Evolutionary conservation across 2,797 vertebrate genomes (phyloP).

Genomic region (Centropyge bicolor): DNA sequence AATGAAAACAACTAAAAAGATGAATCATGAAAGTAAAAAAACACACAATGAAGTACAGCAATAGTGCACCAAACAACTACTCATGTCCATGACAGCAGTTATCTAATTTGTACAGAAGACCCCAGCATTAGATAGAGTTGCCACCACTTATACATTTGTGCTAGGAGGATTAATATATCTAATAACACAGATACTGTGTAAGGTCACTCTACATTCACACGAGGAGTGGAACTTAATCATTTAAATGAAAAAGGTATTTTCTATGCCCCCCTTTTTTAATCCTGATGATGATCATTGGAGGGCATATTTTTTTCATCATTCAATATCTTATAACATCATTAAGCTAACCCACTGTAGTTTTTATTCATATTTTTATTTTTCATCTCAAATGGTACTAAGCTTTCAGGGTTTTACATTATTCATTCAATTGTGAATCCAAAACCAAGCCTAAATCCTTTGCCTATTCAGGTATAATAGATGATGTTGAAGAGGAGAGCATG

Average conservation of each 20-base stretch:
- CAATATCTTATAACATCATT: too few relatives aligned
- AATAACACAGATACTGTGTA: too few relatives aligned
- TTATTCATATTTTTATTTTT: neutral
- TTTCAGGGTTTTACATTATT: neutral
- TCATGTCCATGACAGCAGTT: neutral
- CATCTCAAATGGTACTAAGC: too few relatives aligned
- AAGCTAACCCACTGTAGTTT: too few relatives aligned
- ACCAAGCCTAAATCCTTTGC: neutral
- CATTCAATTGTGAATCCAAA: neutral
- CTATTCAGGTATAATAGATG: neutral
- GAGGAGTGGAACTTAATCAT: too few relatives aligned
- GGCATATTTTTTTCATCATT: too few relatives aligned
- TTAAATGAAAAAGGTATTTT: too few relatives aligned
- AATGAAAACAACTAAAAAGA: neutral
- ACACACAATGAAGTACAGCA: neutral
- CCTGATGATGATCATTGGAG: too few relatives aligned
- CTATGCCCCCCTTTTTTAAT: too few relatives aligned
- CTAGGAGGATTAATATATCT: neutral
- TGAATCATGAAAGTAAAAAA: neutral
- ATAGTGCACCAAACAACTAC: neutral
- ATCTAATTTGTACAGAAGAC: neutral
- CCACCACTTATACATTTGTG: neutral
- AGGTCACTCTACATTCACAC: too few relatives aligned
- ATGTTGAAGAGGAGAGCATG: neutral
- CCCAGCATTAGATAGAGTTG: neutral